These are phyloP conservation scores for Coendou prehensilis DNA, from an alignment of 2,797 vertebrate genomes.

Conservation along the genomic window DNA sequence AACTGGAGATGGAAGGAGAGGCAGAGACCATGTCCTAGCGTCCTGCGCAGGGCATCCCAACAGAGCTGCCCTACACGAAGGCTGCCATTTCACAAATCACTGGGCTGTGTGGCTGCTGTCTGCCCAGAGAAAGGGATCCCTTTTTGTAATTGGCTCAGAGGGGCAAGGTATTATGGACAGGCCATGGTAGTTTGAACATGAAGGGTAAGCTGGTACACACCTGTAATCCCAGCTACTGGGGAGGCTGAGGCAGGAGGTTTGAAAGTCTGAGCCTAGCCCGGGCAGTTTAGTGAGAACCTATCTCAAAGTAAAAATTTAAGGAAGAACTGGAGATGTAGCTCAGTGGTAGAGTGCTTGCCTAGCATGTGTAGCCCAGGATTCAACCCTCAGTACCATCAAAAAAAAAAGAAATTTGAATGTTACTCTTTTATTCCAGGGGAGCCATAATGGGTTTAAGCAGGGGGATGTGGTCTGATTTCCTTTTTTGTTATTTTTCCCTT, in stretches of 20 bases:
- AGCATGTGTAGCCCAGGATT: neutral
- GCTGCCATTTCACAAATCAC: neutral
- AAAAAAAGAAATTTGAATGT: neutral
- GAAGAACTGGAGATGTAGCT: neutral
- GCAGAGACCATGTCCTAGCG: neutral
- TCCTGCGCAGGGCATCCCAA: neutral
- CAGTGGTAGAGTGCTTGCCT: neutral
- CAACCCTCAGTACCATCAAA: neutral
- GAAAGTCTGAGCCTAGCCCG: neutral
- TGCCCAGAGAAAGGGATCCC: neutral
- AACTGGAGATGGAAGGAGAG: neutral
- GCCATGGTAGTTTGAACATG: neutral
- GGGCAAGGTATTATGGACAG: neutral
- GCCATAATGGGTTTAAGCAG: neutral
- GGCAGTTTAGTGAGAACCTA: neutral
- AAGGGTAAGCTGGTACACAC: neutral
- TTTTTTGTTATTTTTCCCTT: neutral
- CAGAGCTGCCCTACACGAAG: neutral
- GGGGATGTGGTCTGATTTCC: neutral
- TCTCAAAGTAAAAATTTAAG: neutral
- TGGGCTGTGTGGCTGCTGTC: neutral
- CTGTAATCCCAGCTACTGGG: neutral
- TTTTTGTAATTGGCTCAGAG: neutral
- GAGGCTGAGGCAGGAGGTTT: neutral
- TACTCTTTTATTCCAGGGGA: neutral